Conservation (phyloP, 2,888 invertebrate genomes). For the Silvanus unidentatus region DNA sequence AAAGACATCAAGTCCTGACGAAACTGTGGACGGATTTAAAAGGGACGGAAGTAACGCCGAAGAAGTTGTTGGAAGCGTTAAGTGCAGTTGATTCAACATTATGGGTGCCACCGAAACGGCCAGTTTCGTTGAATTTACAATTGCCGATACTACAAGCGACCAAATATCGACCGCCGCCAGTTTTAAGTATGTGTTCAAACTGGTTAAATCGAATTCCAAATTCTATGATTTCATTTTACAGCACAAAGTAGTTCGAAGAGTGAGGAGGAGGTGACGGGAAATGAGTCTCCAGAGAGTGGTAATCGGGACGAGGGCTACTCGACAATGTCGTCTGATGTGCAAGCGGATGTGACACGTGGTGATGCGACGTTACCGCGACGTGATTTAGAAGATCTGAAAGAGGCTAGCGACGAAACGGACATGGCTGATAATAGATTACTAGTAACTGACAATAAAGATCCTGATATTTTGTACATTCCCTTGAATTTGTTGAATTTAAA, state of each 20-base stretch:
- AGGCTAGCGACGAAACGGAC: slow-evolving; percentile 67
- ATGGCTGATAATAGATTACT: slow-evolving; percentile 53
- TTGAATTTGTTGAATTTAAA: slow-evolving; percentile 51
- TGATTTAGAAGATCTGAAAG: slow-evolving; percentile 62
- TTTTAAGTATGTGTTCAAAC: slow-evolving; percentile 39
- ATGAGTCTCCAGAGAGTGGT: slow-evolving; percentile 69
- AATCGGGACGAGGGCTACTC: slow-evolving; percentile 78
- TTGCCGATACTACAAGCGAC: slow-evolving; percentile 53
- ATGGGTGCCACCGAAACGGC: slow-evolving; percentile 64
- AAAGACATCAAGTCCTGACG: slow-evolving; percentile 57
- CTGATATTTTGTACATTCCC: slow-evolving; percentile 64
- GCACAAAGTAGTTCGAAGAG: slow-evolving; percentile 49
- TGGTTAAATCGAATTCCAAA: not conserved
- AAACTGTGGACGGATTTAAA: slow-evolving; percentile 61
- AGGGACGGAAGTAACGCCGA: slow-evolving; percentile 59
- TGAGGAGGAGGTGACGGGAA: slow-evolving; percentile 60
- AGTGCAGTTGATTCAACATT: slow-evolving; percentile 60
- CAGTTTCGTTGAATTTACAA: slow-evolving; percentile 64
- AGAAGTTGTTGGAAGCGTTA: slow-evolving; percentile 56
- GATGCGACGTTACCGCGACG: slow-evolving; percentile 45
- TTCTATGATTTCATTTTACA: slow-evolving; percentile 23
- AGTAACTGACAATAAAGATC: slow-evolving; percentile 55
- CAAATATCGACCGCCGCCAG: slow-evolving; percentile 46
- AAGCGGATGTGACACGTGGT: slow-evolving; percentile 59
- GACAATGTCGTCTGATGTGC: slow-evolving; percentile 78